Conservation (phyloP, 64 coral and sea anemone species). For the Montipora foliosa region DNA sequence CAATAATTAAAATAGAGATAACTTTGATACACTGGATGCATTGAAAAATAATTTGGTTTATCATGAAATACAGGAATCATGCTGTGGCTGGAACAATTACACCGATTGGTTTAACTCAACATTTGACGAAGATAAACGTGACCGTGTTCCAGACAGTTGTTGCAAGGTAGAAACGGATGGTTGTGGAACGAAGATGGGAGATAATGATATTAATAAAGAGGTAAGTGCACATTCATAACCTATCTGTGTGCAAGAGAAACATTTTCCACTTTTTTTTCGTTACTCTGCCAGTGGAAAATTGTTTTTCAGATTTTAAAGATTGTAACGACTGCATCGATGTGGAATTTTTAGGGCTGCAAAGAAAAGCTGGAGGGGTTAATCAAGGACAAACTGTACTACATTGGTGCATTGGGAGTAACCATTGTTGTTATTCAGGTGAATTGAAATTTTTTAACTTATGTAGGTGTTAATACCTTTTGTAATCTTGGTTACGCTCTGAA, state of each 20-base stretch:
- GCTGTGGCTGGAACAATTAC: slow-evolving; percentile 36
- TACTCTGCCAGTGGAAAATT: too few species aligned
- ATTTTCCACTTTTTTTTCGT: too few species aligned
- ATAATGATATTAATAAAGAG: neutral
- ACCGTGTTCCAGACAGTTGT: slow-evolving; percentile 58
- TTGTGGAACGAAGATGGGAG: neutral
- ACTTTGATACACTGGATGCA: too few species aligned
- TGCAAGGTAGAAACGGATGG: neutral
- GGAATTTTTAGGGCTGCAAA: slow-evolving; percentile 19
- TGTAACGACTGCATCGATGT: too few species aligned
- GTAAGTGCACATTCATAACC: neutral
- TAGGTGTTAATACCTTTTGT: neutral
- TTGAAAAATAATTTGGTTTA: neutral
- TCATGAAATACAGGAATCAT: slow-evolving; percentile 41
- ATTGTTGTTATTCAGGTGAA: slow-evolving; percentile 13
- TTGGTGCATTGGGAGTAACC: slow-evolving; percentile 30
- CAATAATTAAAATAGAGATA: too few species aligned
- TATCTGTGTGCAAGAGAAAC: too few species aligned
- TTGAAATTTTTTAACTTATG: neutral
- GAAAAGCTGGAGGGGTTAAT: neutral
- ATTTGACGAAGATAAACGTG: neutral
- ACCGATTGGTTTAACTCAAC: slow-evolving; percentile 32
- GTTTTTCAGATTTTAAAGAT: too few species aligned
- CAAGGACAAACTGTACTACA: slow-evolving; percentile 12
- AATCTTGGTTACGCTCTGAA: too few species aligned